These are phyloP conservation scores for Litocranius walleri DNA, from an alignment of 2,113 vertebrate genomes.

Conservation along the genomic window DNA sequence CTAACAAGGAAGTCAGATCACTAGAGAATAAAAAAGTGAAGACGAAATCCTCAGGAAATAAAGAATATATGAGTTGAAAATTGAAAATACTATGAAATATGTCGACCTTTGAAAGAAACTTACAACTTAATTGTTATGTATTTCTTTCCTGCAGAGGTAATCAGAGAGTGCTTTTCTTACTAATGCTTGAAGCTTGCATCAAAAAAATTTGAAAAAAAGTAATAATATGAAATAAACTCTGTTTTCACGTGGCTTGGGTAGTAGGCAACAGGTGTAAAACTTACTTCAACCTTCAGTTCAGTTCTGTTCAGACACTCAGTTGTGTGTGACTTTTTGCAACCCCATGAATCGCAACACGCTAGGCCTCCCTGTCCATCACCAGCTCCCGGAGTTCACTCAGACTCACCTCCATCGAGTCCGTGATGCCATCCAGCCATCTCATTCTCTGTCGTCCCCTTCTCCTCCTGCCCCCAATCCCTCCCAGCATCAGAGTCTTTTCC, in stretches of 20 bases:
- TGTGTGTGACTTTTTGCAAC: rapidly evolving
- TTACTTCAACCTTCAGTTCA: not conserved
- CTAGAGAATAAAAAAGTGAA: not conserved
- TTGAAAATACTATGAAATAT: not conserved
- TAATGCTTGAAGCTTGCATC: too few species aligned
- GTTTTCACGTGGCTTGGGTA: not conserved
- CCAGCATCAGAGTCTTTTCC: too few species aligned
- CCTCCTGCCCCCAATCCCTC: too few species aligned
- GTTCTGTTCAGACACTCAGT: too few species aligned
- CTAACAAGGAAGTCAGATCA: not conserved
- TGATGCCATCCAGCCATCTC: too few species aligned
- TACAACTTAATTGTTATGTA: not conserved
- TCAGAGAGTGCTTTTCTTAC: not conserved
- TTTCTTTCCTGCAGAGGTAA: not conserved
- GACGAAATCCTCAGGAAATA: not conserved
- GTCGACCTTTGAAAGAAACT: not conserved
- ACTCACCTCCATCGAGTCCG: rapidly evolving
- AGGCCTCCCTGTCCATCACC: too few species aligned
- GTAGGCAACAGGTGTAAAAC: not conserved
- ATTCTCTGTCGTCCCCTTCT: rapidly evolving
- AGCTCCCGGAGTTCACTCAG: too few species aligned
- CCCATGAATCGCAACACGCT: rapidly evolving
- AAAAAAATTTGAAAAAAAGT: not conserved
- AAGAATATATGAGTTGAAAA: not conserved
- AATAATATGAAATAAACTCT: not conserved